Percentiles rank a stretch among this genome's conserved stretches.
Conservation (phyloP, 2,888 invertebrate species). For the Lasius fuliginosus region DNA sequence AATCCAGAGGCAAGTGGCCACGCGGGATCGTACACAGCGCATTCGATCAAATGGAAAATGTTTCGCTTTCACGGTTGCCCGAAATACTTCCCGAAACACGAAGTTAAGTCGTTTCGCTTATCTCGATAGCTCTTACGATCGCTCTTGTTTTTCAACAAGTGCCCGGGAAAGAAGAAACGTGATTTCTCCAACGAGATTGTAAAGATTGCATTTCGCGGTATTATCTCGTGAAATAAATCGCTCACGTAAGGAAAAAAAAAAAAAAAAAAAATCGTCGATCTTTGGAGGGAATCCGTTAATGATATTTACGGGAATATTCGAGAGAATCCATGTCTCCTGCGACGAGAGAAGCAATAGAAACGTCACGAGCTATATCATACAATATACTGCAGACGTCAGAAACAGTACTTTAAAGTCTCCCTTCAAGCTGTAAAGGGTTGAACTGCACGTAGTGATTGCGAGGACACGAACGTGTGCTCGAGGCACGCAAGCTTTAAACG, state of each 20-base stretch:
- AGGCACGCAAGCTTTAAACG: slow-evolving; percentile 30
- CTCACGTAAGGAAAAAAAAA: background rate
- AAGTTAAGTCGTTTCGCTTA: slow-evolving; percentile 41
- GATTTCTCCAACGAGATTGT: slow-evolving; percentile 38
- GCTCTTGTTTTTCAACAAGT: slow-evolving; percentile 12
- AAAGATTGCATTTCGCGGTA: background rate
- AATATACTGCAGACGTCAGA: slow-evolving; percentile 38
- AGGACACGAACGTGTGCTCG: slow-evolving; percentile 18
- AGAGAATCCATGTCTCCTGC: slow-evolving; percentile 13
- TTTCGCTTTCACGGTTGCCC: slow-evolving; percentile 13
- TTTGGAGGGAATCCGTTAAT: background rate
- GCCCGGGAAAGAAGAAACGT: slow-evolving; percentile 12
- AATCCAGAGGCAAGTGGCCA: slow-evolving; percentile 21
- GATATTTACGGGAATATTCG: background rate
- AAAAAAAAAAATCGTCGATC: background rate
- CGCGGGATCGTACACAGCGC: slow-evolving; percentile 17
- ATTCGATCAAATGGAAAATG: slow-evolving; percentile 33
- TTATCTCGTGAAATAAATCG: background rate
- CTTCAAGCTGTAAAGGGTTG: slow-evolving; percentile 22
- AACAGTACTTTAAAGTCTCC: slow-evolving; percentile 40
- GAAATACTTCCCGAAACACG: slow-evolving; percentile 27
- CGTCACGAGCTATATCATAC: slow-evolving; percentile 27
- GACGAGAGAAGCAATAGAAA: slow-evolving; percentile 5
- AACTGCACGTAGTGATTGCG: slow-evolving; percentile 21
- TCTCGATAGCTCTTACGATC: slow-evolving; percentile 19